Conservation (phyloP, 2,797 vertebrate species). For the Characodon lateralis region DNA sequence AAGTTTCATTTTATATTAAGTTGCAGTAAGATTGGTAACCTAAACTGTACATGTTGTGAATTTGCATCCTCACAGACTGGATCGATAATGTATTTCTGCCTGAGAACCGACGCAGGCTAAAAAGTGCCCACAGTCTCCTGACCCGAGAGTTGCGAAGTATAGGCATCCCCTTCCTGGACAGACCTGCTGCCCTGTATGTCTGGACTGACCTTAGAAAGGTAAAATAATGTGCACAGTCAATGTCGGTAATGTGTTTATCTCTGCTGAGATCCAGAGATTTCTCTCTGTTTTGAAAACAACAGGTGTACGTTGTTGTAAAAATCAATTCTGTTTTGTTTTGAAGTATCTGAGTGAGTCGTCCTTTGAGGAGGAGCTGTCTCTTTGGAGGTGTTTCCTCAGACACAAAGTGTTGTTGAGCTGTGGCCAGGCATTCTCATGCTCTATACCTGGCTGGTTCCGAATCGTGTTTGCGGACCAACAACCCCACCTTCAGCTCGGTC, state of each 20-base stretch:
- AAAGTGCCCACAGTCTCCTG: conserved; percentile 85
- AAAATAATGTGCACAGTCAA: conserved; percentile 9
- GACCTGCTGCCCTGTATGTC: conserved; percentile 87
- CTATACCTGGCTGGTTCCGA: conserved; percentile 94
- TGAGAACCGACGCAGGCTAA: conserved; percentile 86
- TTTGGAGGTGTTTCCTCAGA: conserved; percentile 89
- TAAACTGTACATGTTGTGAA: conserved; percentile 29
- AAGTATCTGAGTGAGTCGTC: conserved; percentile 87
- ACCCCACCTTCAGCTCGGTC: conserved; percentile 85
- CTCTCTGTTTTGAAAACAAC: neutral
- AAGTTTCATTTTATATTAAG: neutral
- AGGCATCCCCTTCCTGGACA: conserved; percentile 86
- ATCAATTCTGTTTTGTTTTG: conserved; percentile 7
- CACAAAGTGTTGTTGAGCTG: conserved; percentile 90
- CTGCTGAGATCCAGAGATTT: neutral
- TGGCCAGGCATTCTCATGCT: conserved; percentile 90
- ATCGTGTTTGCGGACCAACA: conserved; percentile 88
- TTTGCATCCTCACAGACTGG: conserved; percentile 84
- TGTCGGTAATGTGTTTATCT: neutral
- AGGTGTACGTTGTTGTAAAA: neutral
- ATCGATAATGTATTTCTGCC: conserved; percentile 88
- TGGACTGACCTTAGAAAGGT: conserved; percentile 97
- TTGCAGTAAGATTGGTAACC: conserved; percentile 17
- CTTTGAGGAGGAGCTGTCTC: conserved; percentile 86
- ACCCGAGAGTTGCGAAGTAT: conserved; percentile 84